Conservation (phyloP, 2,797 vertebrate genomes). For the Coccyzus lansbergi region DNA sequence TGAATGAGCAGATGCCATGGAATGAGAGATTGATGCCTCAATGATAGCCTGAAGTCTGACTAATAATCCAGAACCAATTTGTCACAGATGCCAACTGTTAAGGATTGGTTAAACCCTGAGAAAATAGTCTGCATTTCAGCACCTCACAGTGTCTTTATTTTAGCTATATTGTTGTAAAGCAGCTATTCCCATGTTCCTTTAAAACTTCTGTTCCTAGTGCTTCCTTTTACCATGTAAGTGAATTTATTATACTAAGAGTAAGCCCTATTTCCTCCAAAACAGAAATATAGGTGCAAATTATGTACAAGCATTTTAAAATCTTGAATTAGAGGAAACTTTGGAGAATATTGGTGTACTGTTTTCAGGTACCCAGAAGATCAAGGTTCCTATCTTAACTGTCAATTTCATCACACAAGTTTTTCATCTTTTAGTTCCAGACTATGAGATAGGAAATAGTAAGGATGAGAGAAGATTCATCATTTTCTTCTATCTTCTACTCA, state of each 20-base stretch:
- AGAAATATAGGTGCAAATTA: neutral
- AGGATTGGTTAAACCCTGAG: slow-evolving; percentile 52
- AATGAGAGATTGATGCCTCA: slow-evolving; percentile 55
- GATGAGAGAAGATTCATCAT: neutral
- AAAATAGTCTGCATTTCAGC: slow-evolving; percentile 26
- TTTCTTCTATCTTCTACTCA: neutral
- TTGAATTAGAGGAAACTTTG: neutral
- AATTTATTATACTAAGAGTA: neutral
- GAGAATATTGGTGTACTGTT: neutral
- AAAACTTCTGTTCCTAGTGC: neutral
- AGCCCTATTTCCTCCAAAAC: neutral
- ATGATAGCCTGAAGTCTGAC: slow-evolving; percentile 13
- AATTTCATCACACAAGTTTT: neutral
- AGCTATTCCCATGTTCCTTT: neutral
- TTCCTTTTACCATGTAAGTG: neutral
- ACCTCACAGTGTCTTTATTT: neutral
- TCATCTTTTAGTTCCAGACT: neutral
- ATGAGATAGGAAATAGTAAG: neutral
- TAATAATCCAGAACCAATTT: slow-evolving; percentile 65
- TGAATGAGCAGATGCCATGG: slow-evolving; percentile 41
- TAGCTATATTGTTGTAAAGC: neutral
- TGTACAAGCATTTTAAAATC: neutral
- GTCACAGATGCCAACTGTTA: slow-evolving; percentile 45
- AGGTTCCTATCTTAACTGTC: neutral
- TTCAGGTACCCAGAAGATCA: neutral